phyloP scores from a whole-genome alignment of 2,888 invertebrate species.

The Lepidocyrtinus sp. region DNA sequence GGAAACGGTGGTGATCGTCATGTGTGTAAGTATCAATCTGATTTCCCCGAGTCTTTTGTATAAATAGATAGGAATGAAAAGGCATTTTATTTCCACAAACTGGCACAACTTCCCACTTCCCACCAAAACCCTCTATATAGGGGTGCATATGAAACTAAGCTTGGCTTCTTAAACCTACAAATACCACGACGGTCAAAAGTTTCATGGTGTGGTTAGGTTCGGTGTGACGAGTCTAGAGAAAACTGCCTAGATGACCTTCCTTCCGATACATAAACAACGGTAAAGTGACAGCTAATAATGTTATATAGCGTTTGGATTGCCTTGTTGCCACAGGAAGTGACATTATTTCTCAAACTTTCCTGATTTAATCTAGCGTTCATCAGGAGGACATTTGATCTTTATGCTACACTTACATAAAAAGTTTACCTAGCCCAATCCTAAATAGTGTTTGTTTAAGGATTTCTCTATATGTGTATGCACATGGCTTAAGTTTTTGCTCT shows the following conservation, averaged over 20 bases:
- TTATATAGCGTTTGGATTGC: background rate
- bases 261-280: constrained; percentile 18
- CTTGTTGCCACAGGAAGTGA: background rate
- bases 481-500: too few species aligned
- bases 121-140: too few species aligned
- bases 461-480: too few species aligned
- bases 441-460: too few species aligned
- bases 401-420: background rate
- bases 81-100: constrained; percentile 29
- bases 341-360: constrained; percentile 10
- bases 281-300: constrained; percentile 37
- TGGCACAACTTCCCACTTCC: background rate
- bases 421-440: too few species aligned
- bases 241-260: constrained; percentile 11
- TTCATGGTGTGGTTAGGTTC: background rate
- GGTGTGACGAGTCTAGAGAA: background rate
- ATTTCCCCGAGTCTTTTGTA: constrained; percentile 59
- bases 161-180: background rate
- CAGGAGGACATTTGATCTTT: constrained; percentile 25
- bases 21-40: constrained; percentile 59
- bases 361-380: constrained; percentile 32
- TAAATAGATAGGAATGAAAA: too few species aligned
- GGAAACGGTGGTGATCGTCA: constrained; percentile 38
- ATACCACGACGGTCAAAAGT: background rate
- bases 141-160: background rate